phyloP scores from a whole-genome alignment of 1,140 invertebrate species.

The Odontomachus brunneus region DNA sequence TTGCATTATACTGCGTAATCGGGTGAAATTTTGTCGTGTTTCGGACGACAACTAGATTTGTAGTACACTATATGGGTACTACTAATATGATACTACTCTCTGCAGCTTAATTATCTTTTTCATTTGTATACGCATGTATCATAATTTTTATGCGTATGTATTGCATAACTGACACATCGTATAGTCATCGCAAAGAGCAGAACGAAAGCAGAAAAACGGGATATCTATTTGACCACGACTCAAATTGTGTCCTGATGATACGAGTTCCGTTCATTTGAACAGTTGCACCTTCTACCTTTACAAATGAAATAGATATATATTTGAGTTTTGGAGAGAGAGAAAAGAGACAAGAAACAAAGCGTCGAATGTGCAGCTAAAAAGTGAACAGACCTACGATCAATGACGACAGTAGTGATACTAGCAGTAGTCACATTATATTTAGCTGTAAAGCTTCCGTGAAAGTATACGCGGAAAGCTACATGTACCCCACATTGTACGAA shows the following conservation, averaged over 20 bases:
- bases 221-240: neutral
- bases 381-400: constrained; percentile 16
- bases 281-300: constrained; percentile 27
- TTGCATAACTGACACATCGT: constrained; percentile 18
- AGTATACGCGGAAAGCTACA: constrained; percentile 17
- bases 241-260: neutral
- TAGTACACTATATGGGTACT: neutral
- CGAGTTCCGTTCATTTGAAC: neutral
- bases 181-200: constrained; percentile 5
- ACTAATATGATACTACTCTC: constrained; percentile 13
- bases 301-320: constrained; percentile 44
- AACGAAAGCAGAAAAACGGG: neutral
- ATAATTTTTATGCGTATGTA: constrained; percentile 1
- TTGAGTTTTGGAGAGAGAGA: constrained; percentile 55
- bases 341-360: constrained; percentile 37
- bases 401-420: constrained; percentile 53
- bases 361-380: constrained; percentile 10
- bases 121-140: neutral
- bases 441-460: constrained; percentile 9
- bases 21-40: neutral
- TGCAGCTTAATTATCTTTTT: constrained; percentile 12
- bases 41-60: constrained; percentile 8
- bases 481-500: constrained; percentile 42
- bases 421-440: constrained; percentile 34
- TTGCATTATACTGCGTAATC: constrained; percentile 17